Percentiles rank a stretch among this genome's conserved stretches.
Conservation (phyloP, 2,113 vertebrate genomes). For the Cottus gobio region DNA sequence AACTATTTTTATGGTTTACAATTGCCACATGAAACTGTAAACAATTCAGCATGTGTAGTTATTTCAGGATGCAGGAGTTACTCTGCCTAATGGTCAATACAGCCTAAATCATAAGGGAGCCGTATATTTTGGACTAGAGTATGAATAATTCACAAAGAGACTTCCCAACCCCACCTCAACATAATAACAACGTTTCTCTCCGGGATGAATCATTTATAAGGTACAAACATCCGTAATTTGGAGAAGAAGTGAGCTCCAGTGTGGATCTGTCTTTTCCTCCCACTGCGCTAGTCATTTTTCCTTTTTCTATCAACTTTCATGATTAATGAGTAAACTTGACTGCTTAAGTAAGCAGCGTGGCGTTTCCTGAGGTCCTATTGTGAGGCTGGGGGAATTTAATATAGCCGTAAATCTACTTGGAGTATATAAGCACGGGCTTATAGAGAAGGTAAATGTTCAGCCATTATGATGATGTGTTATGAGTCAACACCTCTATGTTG, state of each 20-base stretch:
- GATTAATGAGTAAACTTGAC: slow-evolving; percentile 10
- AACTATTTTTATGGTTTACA: slow-evolving; percentile 29
- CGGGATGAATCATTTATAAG: slow-evolving; percentile 59
- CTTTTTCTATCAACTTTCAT: slow-evolving; percentile 5
- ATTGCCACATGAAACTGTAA: slow-evolving; percentile 12
- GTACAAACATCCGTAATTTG: slow-evolving; percentile 18
- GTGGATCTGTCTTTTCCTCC: slow-evolving; percentile 15
- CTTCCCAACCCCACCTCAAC: slow-evolving; percentile 2
- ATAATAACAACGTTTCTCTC: slow-evolving; percentile 24
- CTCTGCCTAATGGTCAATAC: background rate
- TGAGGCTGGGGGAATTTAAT: slow-evolving; percentile 35
- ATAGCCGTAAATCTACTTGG: slow-evolving; percentile 2
- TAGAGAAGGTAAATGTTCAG: background rate
- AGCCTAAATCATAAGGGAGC: slow-evolving; percentile 7
- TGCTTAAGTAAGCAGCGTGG: slow-evolving; percentile 16
- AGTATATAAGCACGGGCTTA: background rate
- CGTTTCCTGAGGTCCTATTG: background rate
- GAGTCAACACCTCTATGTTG: background rate
- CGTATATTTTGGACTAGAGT: slow-evolving; percentile 8
- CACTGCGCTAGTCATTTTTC: slow-evolving; percentile 7
- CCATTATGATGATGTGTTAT: background rate
- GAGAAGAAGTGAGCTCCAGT: background rate
- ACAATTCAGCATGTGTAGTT: slow-evolving; percentile 11
- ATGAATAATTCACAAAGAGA: slow-evolving; percentile 49
- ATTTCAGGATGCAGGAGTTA: background rate